These are phyloP conservation scores for Onthophagus sagittarius DNA, from an alignment of 2,888 invertebrate genomes.

Conservation along the genomic window DNA sequence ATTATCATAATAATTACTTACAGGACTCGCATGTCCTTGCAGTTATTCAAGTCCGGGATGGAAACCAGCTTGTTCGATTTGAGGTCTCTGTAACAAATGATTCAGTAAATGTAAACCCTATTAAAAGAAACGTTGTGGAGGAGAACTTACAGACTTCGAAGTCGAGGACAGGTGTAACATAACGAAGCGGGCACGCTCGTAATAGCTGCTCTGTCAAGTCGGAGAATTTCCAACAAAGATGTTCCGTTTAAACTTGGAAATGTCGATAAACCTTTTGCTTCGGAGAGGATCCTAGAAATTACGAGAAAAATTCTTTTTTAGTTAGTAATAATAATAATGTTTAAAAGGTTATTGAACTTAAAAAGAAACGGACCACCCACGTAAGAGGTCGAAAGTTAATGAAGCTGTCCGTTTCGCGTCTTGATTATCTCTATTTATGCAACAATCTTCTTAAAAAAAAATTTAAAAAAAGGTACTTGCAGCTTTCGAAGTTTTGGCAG, in stretches of 20 bases:
- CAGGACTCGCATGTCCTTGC: slow-evolving; percentile 80
- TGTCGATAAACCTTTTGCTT: slow-evolving; percentile 70
- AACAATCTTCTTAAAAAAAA: not conserved
- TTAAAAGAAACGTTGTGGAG: not conserved
- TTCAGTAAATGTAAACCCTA: not conserved
- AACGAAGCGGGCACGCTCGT: slow-evolving; percentile 66
- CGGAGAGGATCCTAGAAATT: slow-evolving; percentile 73
- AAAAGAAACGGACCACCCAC: not conserved
- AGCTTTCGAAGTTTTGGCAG: slow-evolving; percentile 75
- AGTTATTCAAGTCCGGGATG: slow-evolving; percentile 74
- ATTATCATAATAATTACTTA: slow-evolving; percentile 54
- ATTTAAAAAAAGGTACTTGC: slow-evolving; percentile 56
- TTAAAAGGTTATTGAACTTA: not conserved
- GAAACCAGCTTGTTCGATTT: slow-evolving; percentile 75
- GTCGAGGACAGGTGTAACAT: slow-evolving; percentile 72
- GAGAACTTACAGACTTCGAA: slow-evolving; percentile 78
- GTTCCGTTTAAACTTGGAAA: slow-evolving; percentile 86
- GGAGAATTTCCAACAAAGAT: slow-evolving; percentile 70
- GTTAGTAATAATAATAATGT: too few relatives aligned
- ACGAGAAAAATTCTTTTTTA: too few relatives aligned
- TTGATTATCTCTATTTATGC: not conserved
- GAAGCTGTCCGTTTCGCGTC: not conserved
- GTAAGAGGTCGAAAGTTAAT: not conserved
- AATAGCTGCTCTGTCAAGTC: slow-evolving; percentile 79
- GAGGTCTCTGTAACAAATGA: slow-evolving; percentile 63